Evolutionary conservation across 2,113 vertebrate genomes (phyloP).

Genomic region (Vicugna pacos): DNA sequence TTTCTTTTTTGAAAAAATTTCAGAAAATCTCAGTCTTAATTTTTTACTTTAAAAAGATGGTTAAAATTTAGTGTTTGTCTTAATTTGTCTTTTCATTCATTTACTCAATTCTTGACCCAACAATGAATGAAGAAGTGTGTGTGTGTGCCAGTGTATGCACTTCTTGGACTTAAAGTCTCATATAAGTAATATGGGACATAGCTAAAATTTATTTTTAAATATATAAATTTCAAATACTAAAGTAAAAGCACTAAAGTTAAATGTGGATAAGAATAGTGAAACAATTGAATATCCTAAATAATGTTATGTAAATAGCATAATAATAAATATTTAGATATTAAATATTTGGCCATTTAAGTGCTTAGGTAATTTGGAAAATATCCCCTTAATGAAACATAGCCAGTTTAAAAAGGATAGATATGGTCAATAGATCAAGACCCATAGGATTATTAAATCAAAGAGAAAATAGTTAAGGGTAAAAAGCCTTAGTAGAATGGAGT

Average conservation of each 20-base stretch:
- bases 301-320: neutral
- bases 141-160: accelerated
- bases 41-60: neutral
- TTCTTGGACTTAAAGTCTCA: neutral
- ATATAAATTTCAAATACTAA: neutral
- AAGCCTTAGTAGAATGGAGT: neutral
- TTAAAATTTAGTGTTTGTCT: neutral
- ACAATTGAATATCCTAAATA: neutral
- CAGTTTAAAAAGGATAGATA: neutral
- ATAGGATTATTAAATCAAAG: neutral
- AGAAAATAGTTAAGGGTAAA: neutral
- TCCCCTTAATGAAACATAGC: neutral
- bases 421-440: neutral
- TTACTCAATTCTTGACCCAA: neutral
- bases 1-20: neutral
- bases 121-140: neutral
- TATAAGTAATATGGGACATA: neutral
- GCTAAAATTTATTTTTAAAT: neutral
- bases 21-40: neutral
- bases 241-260: neutral
- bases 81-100: constrained; percentile 12
- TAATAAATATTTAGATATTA: neutral
- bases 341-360: neutral
- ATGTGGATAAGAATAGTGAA: neutral
- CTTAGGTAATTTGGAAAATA: constrained; percentile 15